Conservation (phyloP, 2,888 invertebrate genomes). For the Harpalus rubripes region DNA sequence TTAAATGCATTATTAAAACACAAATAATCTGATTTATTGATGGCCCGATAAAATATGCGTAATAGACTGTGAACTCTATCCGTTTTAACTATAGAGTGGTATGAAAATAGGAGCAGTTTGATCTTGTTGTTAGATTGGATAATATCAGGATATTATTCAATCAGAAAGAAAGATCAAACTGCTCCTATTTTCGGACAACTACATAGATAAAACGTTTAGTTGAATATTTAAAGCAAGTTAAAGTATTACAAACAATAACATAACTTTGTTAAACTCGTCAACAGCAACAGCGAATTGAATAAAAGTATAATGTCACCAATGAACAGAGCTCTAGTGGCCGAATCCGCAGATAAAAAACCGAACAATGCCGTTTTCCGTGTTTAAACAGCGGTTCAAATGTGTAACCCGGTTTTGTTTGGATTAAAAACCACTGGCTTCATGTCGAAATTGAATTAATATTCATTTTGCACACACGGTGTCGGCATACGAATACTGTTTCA, state of each 20-base stretch:
- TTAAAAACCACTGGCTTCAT: constrained; percentile 33
- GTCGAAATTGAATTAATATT: constrained; percentile 46
- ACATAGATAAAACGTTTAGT: no score
- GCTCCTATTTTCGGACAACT: no score
- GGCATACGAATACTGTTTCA: background rate
- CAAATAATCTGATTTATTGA: no score
- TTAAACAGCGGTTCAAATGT: constrained; percentile 34
- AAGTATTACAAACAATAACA: background rate
- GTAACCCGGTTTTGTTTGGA: constrained; percentile 31
- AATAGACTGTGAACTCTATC: background rate
- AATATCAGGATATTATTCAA: no score
- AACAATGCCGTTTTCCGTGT: constrained; percentile 33
- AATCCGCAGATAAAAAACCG: constrained; percentile 4
- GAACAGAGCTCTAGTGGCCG: background rate
- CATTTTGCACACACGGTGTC: constrained; percentile 8
- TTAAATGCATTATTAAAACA: no score
- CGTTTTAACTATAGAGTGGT: no score
- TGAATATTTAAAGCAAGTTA: background rate
- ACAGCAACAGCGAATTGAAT: background rate
- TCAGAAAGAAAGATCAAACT: no score
- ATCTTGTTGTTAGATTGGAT: no score
- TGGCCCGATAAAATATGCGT: background rate
- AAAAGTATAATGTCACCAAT: background rate
- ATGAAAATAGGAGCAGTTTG: no score
- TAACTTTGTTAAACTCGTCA: background rate